Base-by-base conservation (phyloP, 1,140 invertebrate genomes). In the Drosophila novamexicana region DNA sequence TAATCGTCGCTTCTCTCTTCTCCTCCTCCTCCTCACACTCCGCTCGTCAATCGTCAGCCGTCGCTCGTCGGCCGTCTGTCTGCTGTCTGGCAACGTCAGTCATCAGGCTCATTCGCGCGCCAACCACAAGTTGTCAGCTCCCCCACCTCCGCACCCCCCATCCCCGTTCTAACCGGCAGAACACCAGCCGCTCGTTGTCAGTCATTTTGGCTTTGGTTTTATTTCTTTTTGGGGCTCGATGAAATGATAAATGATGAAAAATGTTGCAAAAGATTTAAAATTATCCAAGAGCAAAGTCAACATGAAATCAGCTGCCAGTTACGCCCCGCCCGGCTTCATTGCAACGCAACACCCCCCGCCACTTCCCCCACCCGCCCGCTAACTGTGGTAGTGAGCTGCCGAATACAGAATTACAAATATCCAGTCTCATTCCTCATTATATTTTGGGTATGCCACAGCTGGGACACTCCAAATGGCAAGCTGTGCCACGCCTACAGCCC, bases 211-310 rank as follows among this genome's bases (percentile, higher is more conserved):
- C 67, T 89, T 84, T 89, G 80, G 73, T 79, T 89, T 77, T 66
- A 61, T 56, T 56, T 59, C 62, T 32, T 36, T 49, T 39, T 42
- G 68, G 22, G 36, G 62, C 78, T 77, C 90, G 90, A 91, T 91
- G 85, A 90, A 84, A 91, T 91, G 90, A 91, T 91, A 91, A 91
- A 91, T 91, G 90, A 91, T 91, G 90, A 88, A 90, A 90, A 86
- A 91, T 89, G 80, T 91, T 91, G 84, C 71, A 75, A 78, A 83
- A 90, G 79, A 90, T 90, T 86, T 81, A 90, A 90, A 86, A 86
- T 90, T 74, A 86, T 88, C 84, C 84, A 68, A 78, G 79, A 78
- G 83, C 81, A 85, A 70, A 85, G 81, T 85, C 81, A 85, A 85
- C 82, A 81, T 69, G 61, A 79, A 82, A 75, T 79, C 82, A 79